phyloP scores from a whole-genome alignment of 2,888 invertebrate genomes.

The Tenthredo notha region DNA sequence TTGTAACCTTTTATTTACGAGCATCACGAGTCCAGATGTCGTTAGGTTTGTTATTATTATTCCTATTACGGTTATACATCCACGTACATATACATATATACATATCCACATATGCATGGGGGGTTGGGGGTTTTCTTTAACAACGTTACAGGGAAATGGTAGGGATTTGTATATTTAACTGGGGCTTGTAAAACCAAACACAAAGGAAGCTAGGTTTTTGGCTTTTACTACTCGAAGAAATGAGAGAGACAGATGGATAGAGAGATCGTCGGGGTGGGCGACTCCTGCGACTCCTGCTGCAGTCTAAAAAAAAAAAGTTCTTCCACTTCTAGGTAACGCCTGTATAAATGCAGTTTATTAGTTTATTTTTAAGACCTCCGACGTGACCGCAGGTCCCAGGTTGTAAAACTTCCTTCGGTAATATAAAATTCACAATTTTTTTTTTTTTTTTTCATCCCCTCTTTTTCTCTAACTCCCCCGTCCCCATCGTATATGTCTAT shows the following conservation, averaged over 20 bases:
- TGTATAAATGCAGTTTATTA: conserved; percentile 65
- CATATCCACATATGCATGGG: neutral
- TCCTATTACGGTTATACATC: neutral
- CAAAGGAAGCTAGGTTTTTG: conserved; percentile 49
- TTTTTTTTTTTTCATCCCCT: neutral
- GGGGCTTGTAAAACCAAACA: conserved; percentile 54
- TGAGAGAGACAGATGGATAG: neutral
- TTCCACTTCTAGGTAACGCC: conserved; percentile 53
- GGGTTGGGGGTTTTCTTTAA: neutral
- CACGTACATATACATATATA: neutral
- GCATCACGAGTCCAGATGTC: conserved; percentile 34
- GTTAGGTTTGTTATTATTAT: conserved; percentile 26
- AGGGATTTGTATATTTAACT: conserved; percentile 52
- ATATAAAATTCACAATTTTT: conserved; percentile 36
- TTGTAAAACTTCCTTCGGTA: conserved; percentile 53
- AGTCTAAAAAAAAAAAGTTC: conserved; percentile 40
- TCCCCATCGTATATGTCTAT: neutral
- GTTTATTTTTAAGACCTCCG: conserved; percentile 69
- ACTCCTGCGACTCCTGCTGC: conserved; percentile 49
- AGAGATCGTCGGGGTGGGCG: neutral
- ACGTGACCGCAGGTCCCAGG: conserved; percentile 53
- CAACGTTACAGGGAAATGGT: conserved; percentile 15
- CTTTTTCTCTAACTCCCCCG: too few relatives aligned
- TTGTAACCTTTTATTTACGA: conserved; percentile 47
- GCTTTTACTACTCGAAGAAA: conserved; percentile 33